A percentile compares a stretch with the other conserved stretches of the same genome.
phyloP scores from a whole-genome alignment of 2,113 vertebrate genomes.

The Caracal caracal region DNA sequence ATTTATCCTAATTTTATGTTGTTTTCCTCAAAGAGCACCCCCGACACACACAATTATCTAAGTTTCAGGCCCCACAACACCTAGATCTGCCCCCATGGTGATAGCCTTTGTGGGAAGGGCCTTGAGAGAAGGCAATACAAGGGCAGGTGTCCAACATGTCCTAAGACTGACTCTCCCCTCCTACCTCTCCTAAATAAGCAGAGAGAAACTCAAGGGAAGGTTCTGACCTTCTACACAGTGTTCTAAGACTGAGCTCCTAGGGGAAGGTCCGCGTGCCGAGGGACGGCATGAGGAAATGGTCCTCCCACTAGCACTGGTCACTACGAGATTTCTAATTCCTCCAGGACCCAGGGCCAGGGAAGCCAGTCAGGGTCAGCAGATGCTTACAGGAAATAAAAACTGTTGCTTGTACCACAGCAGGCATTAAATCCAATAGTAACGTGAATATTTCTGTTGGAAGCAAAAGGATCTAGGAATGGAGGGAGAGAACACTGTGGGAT shows the following conservation, averaged over 20 bases:
- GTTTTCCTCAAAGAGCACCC: neutral
- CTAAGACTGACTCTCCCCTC: neutral
- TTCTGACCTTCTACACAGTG: neutral
- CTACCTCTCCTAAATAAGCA: neutral
- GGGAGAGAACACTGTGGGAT: neutral
- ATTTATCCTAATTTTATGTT: neutral
- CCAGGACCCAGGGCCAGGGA: neutral
- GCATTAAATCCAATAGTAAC: neutral
- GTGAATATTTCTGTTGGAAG: neutral
- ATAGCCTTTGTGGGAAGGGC: neutral
- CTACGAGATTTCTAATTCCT: neutral
- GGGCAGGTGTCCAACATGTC: too few relatives aligned
- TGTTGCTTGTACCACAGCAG: neutral
- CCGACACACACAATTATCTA: neutral
- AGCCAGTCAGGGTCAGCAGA: neutral
- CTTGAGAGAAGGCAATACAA: neutral
- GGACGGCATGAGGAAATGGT: neutral
- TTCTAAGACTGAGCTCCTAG: neutral
- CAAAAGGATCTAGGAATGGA: neutral
- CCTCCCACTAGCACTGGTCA: neutral
- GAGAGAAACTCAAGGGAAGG: neutral
- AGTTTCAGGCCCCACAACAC: neutral
- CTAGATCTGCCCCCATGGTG: neutral
- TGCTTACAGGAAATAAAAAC: neutral
- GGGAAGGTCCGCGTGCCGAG: neutral